Evolutionary conservation across 2,797 vertebrate genomes (phyloP).

Genomic region (Hemitrygon akajei): DNA sequence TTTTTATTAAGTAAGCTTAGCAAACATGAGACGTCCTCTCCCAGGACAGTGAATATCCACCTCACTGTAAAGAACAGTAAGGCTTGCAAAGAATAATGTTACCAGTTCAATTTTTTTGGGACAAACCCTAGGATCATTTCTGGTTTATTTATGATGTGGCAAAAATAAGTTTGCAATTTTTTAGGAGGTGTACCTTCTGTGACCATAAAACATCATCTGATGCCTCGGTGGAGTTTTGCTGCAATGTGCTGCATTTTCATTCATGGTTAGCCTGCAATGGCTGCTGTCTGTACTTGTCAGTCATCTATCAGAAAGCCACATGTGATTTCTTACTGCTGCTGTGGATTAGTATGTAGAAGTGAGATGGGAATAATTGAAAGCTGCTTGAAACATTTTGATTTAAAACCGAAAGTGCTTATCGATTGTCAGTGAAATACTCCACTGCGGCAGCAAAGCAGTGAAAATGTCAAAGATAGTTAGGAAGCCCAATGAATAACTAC

Average conservation of each 20-base stretch:
- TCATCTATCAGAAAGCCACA: not conserved
- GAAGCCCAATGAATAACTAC: not conserved
- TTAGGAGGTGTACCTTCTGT: not conserved
- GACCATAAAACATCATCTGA: not conserved
- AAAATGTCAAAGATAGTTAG: not conserved
- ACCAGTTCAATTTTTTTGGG: not conserved
- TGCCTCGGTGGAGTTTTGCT: not conserved
- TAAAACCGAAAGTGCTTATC: not conserved
- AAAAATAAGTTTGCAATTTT: not conserved
- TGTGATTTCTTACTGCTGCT: not conserved
- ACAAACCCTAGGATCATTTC: not conserved
- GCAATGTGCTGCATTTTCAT: not conserved
- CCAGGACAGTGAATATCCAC: too few relatives aligned
- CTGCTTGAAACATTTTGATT: not conserved
- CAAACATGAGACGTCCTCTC: too few relatives aligned
- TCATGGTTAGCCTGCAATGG: not conserved
- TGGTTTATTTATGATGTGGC: not conserved
- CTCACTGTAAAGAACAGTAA: not conserved
- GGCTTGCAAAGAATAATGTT: not conserved
- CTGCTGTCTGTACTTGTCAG: not conserved
- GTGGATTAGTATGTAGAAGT: not conserved
- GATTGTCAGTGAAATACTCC: not conserved
- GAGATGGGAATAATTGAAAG: not conserved
- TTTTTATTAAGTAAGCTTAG: too few relatives aligned
- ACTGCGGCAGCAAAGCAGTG: not conserved